A percentile compares a stretch with the other conserved stretches of the same genome.
Conservation (phyloP, 2,113 vertebrate species). For the Symphodus melops region DNA sequence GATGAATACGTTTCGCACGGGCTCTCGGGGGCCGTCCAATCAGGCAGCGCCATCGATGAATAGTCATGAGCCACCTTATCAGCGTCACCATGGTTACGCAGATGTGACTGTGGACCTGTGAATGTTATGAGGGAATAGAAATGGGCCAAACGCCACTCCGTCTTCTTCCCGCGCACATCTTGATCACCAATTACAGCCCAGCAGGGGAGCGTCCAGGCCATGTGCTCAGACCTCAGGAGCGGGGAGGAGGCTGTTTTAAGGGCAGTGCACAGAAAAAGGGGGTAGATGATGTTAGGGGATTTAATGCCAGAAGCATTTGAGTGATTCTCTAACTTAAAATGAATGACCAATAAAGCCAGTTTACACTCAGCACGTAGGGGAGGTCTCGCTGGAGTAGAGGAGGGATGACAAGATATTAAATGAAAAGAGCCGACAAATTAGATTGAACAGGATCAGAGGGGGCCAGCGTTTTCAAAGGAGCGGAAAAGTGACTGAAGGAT, state of each 20-base stretch:
- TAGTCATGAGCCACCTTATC: conserved; percentile 82
- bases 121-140: conserved; percentile 74
- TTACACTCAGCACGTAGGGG: conserved; percentile 29
- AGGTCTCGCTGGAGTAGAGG: conserved; percentile 3
- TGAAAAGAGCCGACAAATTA: conserved; percentile 58
- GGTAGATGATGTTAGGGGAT: not conserved
- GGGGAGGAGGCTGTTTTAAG: conserved; percentile 6
- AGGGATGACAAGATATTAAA: conserved; percentile 60
- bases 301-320: conserved; percentile 5
- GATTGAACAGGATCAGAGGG: conserved; percentile 54
- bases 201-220: conserved; percentile 44
- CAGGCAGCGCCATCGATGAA: conserved; percentile 74
- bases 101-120: conserved; percentile 72
- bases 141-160: conserved; percentile 59
- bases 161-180: conserved; percentile 71
- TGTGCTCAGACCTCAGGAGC: conserved; percentile 19
- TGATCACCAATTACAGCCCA: conserved; percentile 72
- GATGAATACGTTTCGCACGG: conserved; percentile 65
- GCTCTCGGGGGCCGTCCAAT: conserved; percentile 73
- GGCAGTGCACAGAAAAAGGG: not conserved
- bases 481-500: conserved; percentile 51
- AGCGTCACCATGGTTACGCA: conserved; percentile 78
- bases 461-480: conserved; percentile 30
- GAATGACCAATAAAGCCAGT: conserved; percentile 26
- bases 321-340: conserved; percentile 33